Conservation (phyloP, 2,888 invertebrate genomes). For the Desoria tigrina region DNA sequence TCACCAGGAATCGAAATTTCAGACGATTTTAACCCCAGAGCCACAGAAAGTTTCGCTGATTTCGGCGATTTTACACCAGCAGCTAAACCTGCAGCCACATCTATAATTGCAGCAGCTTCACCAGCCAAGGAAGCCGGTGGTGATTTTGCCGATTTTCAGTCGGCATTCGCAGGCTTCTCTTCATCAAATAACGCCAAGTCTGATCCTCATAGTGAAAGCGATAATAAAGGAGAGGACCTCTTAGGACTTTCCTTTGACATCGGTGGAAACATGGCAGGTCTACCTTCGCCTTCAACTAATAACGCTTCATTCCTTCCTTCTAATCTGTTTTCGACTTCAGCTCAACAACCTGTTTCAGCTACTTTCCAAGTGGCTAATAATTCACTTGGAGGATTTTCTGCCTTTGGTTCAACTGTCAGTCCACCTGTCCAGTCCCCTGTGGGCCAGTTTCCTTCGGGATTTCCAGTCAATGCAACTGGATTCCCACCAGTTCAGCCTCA, state of each 20-base stretch:
- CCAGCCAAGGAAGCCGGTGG: slow-evolving; percentile 2
- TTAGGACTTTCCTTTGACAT: slow-evolving; percentile 43
- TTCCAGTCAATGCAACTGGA: slow-evolving; percentile 25
- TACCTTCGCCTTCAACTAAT: slow-evolving; percentile 12
- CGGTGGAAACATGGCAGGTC: slow-evolving; percentile 23
- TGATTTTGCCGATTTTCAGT: slow-evolving; percentile 50
- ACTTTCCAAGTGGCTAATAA: slow-evolving; percentile 34
- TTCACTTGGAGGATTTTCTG: slow-evolving; percentile 34
- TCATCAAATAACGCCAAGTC: slow-evolving; percentile 16
- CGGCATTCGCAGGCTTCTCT: slow-evolving; percentile 40
- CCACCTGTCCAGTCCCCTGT: slow-evolving; percentile 39
- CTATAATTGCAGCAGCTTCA: slow-evolving; percentile 32
- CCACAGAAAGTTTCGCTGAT: slow-evolving; percentile 60
- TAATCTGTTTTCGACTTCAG: slow-evolving; percentile 9
- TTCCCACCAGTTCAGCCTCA: slow-evolving; percentile 32
- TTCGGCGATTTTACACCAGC: slow-evolving; percentile 71
- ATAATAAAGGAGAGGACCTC: slow-evolving; percentile 39
- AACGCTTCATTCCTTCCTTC: slow-evolving; percentile 13
- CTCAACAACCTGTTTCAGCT: slow-evolving; percentile 35
- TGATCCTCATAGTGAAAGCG: not conserved
- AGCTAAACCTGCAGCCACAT: slow-evolving; percentile 29
- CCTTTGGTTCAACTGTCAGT: slow-evolving; percentile 19
- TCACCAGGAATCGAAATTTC: slow-evolving; percentile 49
- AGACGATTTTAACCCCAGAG: slow-evolving; percentile 56
- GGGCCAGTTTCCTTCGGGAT: slow-evolving; percentile 13